These are phyloP conservation scores for Eupithecia subfuscata DNA, from an alignment of 2,888 invertebrate genomes.

Conservation along the genomic window DNA sequence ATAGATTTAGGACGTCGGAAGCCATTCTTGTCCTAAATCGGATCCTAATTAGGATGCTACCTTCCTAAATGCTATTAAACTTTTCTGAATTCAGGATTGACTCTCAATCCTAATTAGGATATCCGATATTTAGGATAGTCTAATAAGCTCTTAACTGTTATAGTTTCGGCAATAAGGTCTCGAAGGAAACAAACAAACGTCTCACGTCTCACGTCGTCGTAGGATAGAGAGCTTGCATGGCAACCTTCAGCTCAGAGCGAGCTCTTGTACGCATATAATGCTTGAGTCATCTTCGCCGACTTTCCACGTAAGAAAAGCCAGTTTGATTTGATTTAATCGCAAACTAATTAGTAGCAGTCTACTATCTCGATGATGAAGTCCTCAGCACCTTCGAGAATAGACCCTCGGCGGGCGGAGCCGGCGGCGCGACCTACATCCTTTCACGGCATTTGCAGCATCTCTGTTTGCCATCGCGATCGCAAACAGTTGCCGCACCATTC, in stretches of 20 bases:
- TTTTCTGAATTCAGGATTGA: too few relatives aligned
- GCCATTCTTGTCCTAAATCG: too few relatives aligned
- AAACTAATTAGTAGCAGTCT: too few relatives aligned
- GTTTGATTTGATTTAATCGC: too few relatives aligned
- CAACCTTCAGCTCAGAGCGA: not conserved
- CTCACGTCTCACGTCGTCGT: not conserved
- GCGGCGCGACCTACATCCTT: conserved; percentile 76
- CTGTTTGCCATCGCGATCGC: conserved; percentile 79
- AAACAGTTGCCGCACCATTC: conserved; percentile 49
- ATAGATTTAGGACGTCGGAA: too few relatives aligned
- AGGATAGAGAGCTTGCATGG: not conserved
- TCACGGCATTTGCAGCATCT: conserved; percentile 77
- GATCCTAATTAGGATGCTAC: too few relatives aligned
- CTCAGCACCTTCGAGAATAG: not conserved
- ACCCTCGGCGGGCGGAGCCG: not conserved
- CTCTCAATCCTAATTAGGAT: too few relatives aligned
- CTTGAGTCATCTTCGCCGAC: not conserved
- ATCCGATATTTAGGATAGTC: too few relatives aligned
- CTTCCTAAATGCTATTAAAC: too few relatives aligned
- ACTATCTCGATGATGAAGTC: not conserved
- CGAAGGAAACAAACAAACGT: not conserved
- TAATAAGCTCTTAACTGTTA: too few relatives aligned
- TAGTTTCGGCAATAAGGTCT: not conserved
- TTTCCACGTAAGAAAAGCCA: not conserved
- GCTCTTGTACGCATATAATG: not conserved